A percentile compares a stretch with the other conserved stretches of the same genome.
Evolutionary conservation across 92 coral and sea anemone genomes (phyloP).

Genomic region (Muricea muricata): DNA sequence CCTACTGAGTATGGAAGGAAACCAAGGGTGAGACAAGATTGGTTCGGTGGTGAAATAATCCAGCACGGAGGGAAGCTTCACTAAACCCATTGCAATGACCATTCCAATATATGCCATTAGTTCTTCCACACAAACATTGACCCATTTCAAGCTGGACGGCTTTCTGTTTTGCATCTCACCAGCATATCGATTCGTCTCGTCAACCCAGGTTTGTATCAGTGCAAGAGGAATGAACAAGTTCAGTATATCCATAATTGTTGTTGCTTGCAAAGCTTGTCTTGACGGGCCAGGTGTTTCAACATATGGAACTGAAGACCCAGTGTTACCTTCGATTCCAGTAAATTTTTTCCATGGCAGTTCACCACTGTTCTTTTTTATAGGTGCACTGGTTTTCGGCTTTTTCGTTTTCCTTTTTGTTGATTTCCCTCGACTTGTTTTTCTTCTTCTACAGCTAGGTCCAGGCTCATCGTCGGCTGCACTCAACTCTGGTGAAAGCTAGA

Average conservation of each 20-base stretch:
- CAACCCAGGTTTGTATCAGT: slow-evolving; percentile 25
- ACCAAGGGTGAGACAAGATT: slow-evolving; percentile 53
- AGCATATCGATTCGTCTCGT: slow-evolving; percentile 59
- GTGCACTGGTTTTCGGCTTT: background rate
- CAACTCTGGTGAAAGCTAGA: too few species aligned
- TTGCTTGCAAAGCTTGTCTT: slow-evolving; percentile 39
- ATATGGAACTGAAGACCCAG: slow-evolving; percentile 10
- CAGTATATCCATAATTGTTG: slow-evolving; percentile 24
- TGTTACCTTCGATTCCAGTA: background rate
- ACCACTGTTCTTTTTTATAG: background rate
- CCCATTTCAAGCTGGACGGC: slow-evolving; percentile 34
- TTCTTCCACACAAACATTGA: slow-evolving; percentile 41
- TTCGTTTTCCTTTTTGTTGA: background rate
- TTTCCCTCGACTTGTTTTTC: background rate
- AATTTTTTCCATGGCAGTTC: slow-evolving; percentile 26
- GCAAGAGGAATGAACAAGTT: slow-evolving; percentile 14
- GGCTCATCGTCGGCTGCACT: background rate
- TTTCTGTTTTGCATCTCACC: slow-evolving; percentile 46
- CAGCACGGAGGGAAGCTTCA: slow-evolving; percentile 40
- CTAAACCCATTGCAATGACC: slow-evolving; percentile 58
- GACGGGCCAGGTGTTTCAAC: slow-evolving; percentile 47
- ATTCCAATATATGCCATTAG: slow-evolving; percentile 60
- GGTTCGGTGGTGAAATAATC: slow-evolving; percentile 48
- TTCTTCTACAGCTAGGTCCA: background rate
- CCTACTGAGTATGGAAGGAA: slow-evolving; percentile 38